phyloP scores from a whole-genome alignment of 2,797 vertebrate species.

The Hylomyscus alleni region DNA sequence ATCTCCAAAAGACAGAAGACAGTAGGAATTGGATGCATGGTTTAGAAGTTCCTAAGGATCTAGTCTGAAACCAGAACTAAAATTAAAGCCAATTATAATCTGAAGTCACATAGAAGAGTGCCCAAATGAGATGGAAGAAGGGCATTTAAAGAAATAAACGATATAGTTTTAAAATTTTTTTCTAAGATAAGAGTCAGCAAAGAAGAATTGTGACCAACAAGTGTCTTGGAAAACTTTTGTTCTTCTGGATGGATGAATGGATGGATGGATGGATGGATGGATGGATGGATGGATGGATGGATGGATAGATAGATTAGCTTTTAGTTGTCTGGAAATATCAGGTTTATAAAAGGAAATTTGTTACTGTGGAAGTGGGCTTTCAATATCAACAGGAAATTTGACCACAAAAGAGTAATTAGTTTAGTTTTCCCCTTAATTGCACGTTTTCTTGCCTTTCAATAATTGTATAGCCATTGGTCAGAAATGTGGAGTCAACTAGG shows the following conservation, averaged over 20 bases:
- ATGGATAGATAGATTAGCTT: conserved; percentile 45
- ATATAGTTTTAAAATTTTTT: not conserved
- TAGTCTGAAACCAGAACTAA: not conserved
- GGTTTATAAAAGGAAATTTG: conserved; percentile 74
- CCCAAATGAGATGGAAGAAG: not conserved
- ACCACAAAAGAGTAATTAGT: conserved; percentile 71
- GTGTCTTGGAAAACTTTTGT: conserved; percentile 59
- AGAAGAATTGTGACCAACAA: not conserved
- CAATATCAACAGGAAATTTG: conserved; percentile 65
- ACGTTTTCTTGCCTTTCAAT: conserved; percentile 69
- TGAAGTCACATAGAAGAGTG: not conserved
- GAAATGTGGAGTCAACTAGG: conserved; percentile 56
- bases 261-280: not conserved
- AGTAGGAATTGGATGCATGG: not conserved
- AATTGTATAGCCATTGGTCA: conserved; percentile 27
- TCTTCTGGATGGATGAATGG: conserved; percentile 27
- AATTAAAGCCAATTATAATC: conserved; percentile 31
- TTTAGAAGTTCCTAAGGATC: not conserved
- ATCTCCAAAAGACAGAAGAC: not conserved
- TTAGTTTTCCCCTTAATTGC: conserved; percentile 69
- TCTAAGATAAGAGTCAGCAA: conserved; percentile 2
- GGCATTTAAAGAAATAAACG: conserved; percentile 19
- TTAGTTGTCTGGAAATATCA: conserved; percentile 72
- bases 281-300: not conserved
- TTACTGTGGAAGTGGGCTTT: conserved; percentile 79